Conservation (phyloP, 1,140 invertebrate species). For the Ericerus pela region DNA sequence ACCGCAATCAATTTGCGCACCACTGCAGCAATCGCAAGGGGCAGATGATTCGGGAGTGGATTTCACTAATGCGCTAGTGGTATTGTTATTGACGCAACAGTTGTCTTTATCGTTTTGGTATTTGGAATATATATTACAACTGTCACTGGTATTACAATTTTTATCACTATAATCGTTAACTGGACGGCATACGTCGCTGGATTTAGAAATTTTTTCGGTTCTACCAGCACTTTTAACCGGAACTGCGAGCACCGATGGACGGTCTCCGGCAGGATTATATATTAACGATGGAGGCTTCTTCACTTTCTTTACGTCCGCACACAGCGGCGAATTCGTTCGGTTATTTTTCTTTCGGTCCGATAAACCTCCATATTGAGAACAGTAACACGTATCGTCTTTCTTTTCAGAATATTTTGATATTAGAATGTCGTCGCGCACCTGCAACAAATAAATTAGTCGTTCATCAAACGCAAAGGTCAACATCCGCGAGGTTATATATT, state of each 20-base stretch:
- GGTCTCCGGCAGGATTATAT: background rate
- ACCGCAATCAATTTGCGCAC: conserved; percentile 65
- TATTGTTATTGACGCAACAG: conserved; percentile 1
- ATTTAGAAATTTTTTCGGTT: background rate
- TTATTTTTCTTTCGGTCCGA: background rate
- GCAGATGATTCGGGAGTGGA: background rate
- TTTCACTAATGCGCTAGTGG: background rate
- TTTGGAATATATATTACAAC: conserved; percentile 4
- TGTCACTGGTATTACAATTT: conserved; percentile 2
- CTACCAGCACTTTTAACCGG: too few relatives aligned
- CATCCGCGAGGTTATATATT: too few relatives aligned
- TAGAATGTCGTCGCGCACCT: background rate
- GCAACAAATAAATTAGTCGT: background rate
- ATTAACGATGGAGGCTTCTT: background rate
- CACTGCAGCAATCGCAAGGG: conserved; percentile 35
- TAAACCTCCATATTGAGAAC: background rate
- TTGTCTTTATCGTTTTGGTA: conserved; percentile 7
- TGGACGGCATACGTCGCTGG: background rate
- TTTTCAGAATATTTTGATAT: conserved; percentile 3
- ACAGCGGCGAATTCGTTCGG: background rate
- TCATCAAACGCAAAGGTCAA: too few relatives aligned
- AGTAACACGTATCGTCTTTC: conserved; percentile 6
- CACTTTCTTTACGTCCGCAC: background rate
- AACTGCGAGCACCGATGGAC: too few relatives aligned
- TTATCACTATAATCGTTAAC: background rate